A percentile compares a stretch with the other conserved stretches of the same genome.
phyloP scores from a whole-genome alignment of 2,888 invertebrate genomes.

The Trachelus tabidus region DNA sequence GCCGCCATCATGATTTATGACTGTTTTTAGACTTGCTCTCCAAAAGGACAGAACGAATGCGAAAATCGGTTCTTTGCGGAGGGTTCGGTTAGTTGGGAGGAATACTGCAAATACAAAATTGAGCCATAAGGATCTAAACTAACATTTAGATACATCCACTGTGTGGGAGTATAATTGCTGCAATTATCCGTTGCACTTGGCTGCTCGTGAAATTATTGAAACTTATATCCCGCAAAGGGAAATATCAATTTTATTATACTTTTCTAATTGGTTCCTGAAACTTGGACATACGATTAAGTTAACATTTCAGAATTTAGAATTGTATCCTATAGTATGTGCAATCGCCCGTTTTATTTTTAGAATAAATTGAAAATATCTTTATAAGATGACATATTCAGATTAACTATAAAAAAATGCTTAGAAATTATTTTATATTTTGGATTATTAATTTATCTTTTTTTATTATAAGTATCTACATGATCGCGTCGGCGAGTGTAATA shows the following conservation, averaged over 20 bases:
- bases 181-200: background rate
- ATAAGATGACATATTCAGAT: background rate
- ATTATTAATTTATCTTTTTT: background rate
- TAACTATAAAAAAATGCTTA: background rate
- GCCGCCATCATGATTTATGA: constrained; percentile 56
- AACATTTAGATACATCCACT: background rate
- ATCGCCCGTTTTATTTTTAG: background rate
- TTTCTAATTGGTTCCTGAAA: background rate
- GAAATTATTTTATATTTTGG: background rate
- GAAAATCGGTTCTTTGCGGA: background rate
- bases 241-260: background rate
- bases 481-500: constrained; percentile 34
- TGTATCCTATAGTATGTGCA: background rate
- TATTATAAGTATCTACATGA: constrained; percentile 35
- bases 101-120: background rate
- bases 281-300: background rate
- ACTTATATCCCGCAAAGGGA: background rate
- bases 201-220: background rate
- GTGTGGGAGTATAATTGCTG: background rate
- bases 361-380: background rate
- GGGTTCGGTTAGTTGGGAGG: background rate
- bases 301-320: background rate
- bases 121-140: background rate
- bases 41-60: background rate
- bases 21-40: constrained; percentile 12